phyloP scores from a whole-genome alignment of 2,797 vertebrate genomes.

The Falco naumanni region DNA sequence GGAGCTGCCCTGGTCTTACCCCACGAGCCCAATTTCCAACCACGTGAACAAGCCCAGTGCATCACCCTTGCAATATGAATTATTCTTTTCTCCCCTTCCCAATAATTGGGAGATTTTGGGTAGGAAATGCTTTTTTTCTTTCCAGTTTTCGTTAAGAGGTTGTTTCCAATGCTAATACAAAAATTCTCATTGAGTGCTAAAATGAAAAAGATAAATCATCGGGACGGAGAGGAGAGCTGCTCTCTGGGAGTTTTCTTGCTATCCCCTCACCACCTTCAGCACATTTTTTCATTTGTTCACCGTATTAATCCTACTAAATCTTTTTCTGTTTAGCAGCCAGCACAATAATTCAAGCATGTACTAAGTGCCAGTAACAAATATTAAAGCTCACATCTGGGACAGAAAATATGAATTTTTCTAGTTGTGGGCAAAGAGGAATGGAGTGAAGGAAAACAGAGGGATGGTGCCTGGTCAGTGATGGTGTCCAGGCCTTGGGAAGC shows the following conservation, averaged over 20 bases:
- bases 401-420: background rate
- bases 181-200: background rate
- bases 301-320: background rate
- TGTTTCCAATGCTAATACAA: background rate
- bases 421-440: background rate
- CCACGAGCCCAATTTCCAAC: background rate
- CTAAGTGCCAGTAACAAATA: background rate
- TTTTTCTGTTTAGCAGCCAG: background rate
- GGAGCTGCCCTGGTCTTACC: background rate
- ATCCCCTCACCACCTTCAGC: background rate
- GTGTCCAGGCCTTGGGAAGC: background rate
- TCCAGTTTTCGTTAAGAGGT: background rate
- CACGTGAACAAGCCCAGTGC: background rate
- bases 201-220: background rate
- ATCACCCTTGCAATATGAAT: background rate
- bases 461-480: fast-evolving
- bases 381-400: background rate
- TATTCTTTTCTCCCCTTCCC: background rate
- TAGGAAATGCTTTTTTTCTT: background rate
- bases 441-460: background rate
- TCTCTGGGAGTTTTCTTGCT: background rate
- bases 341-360: background rate
- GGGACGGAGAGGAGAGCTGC: background rate
- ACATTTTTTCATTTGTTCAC: background rate
- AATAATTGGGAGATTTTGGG: background rate